Conservation (phyloP, 2,113 vertebrate species). For the Microcebus ravelobensis region DNA sequence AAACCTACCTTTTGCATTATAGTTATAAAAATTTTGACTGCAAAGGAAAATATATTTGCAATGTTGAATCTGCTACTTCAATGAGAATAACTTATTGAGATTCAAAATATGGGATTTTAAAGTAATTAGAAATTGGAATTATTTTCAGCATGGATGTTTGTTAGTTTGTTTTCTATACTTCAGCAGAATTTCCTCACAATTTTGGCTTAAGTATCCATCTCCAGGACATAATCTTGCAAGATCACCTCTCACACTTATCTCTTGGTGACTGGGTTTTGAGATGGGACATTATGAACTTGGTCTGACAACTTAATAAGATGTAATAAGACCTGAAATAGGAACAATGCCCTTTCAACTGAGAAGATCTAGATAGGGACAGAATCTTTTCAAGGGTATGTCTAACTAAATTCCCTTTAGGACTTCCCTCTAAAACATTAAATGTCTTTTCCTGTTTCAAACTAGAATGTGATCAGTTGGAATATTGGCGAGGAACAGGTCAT, state of each 20-base stretch:
- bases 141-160: constrained; percentile 31
- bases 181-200: constrained; percentile 23
- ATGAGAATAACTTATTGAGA: not conserved
- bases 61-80: not conserved
- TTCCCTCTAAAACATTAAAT: constrained; percentile 67
- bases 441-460: constrained; percentile 69
- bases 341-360: constrained; percentile 62
- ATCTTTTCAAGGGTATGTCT: constrained; percentile 69
- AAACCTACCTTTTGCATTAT: constrained; percentile 15
- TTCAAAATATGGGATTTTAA: constrained; percentile 28
- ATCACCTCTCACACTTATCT: constrained; percentile 67
- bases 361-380: constrained; percentile 65
- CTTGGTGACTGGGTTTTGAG: constrained; percentile 57
- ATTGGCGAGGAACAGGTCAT: constrained; percentile 68
- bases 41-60: constrained; percentile 30
- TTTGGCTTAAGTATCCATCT: constrained; percentile 61
- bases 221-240: constrained; percentile 50
- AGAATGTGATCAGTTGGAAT: constrained; percentile 72
- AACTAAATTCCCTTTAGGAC: constrained; percentile 64
- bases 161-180: constrained; percentile 42
- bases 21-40: not conserved
- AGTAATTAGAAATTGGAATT: constrained; percentile 50
- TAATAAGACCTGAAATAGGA: constrained; percentile 75
- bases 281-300: constrained; percentile 72
- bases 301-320: constrained; percentile 78